These are phyloP conservation scores for Sardina pilchardus DNA, from an alignment of 2,113 vertebrate species.

Conservation along the genomic window DNA sequence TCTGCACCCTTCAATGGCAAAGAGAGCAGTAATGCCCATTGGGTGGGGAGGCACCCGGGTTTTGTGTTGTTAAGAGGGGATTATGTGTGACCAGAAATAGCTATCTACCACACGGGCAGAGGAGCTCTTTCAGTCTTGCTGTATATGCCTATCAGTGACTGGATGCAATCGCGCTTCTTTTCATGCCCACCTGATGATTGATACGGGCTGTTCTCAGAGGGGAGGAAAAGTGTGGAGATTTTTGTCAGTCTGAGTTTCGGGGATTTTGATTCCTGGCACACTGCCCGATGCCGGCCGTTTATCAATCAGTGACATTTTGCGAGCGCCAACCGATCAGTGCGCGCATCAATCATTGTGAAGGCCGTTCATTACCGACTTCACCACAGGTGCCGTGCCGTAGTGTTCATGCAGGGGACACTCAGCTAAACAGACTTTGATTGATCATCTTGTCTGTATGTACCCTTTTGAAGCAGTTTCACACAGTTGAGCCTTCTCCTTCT, in stretches of 20 bases:
- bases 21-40: not conserved
- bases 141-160: not conserved
- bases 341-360: constrained; percentile 34
- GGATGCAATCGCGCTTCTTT: not conserved
- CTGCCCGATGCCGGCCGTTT: not conserved
- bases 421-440: constrained; percentile 33
- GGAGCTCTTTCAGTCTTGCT: not conserved
- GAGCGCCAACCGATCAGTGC: constrained; percentile 18
- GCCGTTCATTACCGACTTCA: constrained; percentile 45
- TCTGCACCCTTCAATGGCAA: not conserved
- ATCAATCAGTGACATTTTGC: constrained; percentile 20
- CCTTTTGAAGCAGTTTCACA: constrained; percentile 35
- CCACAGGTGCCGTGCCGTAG: constrained; percentile 21
- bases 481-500: constrained; percentile 19
- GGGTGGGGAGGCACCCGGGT: not conserved
- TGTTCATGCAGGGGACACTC: constrained; percentile 25
- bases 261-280: constrained; percentile 7
- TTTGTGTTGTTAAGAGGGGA: not conserved
- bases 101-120: not conserved
- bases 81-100: not conserved
- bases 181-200: not conserved
- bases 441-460: not conserved
- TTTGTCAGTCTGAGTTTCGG: not conserved
- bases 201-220: not conserved
- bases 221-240: not conserved